A percentile compares a stretch with the other conserved stretches of the same genome.
phyloP scores from a whole-genome alignment of 2,797 vertebrate species.

The Semotilus atromaculatus region DNA sequence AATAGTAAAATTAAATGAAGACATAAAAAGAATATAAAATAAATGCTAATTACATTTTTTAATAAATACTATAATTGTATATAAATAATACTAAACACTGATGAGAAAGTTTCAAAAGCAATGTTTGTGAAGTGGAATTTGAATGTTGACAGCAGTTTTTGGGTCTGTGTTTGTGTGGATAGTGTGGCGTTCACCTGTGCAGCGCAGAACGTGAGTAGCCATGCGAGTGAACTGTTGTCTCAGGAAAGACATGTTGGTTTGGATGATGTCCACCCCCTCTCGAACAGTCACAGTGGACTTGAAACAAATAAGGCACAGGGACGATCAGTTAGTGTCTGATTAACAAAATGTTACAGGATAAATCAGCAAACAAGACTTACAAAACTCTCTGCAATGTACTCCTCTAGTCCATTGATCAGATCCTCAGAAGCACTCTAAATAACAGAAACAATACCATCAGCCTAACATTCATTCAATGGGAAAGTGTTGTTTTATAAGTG shows the following conservation, averaged over 20 bases:
- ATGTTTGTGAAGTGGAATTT: not conserved
- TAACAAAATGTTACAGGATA: not conserved
- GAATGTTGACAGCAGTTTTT: not conserved
- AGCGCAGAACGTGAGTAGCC: conserved; percentile 88
- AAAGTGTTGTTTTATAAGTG: not conserved
- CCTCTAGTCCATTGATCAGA: conserved; percentile 86
- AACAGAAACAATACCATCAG: conserved; percentile 20
- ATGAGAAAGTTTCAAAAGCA: not conserved
- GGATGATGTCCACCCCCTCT: conserved; percentile 87
- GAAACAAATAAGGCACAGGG: conserved; percentile 26
- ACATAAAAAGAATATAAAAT: no score
- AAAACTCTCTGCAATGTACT: conserved; percentile 91
- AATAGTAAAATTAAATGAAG: not conserved
- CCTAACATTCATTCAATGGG: not conserved
- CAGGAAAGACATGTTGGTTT: conserved; percentile 90
- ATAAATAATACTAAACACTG: not conserved
- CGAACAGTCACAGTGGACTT: conserved; percentile 87
- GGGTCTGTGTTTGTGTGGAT: not conserved
- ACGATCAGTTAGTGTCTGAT: not conserved
- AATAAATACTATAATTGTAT: not conserved
- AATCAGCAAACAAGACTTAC: conserved; percentile 76
- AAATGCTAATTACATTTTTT: no score
- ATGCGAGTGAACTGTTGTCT: conserved; percentile 89
- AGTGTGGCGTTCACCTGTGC: conserved; percentile 76
- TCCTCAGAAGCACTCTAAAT: conserved; percentile 83